Evolutionary conservation across 2,888 invertebrate species (phyloP).

Genomic region (Lathronympha strigana): DNA sequence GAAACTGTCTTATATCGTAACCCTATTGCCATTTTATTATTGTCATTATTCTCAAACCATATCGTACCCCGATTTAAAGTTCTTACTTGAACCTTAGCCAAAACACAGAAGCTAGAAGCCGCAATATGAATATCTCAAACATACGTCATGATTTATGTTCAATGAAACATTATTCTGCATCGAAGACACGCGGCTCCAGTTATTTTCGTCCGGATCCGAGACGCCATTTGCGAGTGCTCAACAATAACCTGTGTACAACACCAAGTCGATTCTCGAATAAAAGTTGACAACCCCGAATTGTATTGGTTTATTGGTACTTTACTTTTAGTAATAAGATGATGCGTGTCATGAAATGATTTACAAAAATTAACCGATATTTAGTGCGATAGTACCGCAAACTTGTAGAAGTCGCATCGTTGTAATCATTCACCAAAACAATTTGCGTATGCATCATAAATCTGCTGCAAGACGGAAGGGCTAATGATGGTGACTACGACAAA

Average conservation of each 20-base stretch:
- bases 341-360: too few relatives aligned
- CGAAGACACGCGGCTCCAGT: slow-evolving; percentile 14
- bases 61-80: background rate
- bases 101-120: background rate
- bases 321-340: too few relatives aligned
- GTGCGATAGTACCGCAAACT: too few relatives aligned
- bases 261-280: background rate
- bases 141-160: slow-evolving; percentile 14
- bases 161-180: slow-evolving; percentile 28
- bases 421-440: too few relatives aligned
- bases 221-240: slow-evolving; percentile 27
- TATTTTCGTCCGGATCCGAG: slow-evolving; percentile 20
- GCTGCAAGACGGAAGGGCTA: too few relatives aligned
- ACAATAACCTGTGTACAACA: slow-evolving; percentile 18
- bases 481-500: too few relatives aligned
- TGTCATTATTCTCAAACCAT: background rate
- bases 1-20: too few relatives aligned
- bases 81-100: slow-evolving; percentile 3
- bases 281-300: too few relatives aligned
- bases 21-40: background rate
- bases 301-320: too few relatives aligned
- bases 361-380: too few relatives aligned
- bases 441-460: too few relatives aligned
- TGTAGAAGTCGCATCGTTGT: too few relatives aligned
- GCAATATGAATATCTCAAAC: slow-evolving; percentile 16